Base-by-base conservation (phyloP, 1,140 invertebrate genomes). In the Chironomus striatipennis region DNA sequence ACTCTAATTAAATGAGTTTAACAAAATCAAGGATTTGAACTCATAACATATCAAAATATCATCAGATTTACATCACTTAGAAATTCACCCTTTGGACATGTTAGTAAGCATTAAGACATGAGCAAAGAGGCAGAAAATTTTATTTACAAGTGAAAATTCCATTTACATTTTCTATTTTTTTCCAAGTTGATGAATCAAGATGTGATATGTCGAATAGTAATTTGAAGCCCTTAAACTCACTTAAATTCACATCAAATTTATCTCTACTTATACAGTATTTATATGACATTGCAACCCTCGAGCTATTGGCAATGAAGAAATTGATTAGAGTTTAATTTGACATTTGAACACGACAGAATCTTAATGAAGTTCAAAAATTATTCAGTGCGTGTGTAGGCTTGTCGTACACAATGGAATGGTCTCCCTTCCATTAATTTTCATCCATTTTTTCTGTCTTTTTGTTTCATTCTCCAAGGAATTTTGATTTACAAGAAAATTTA, bases 281-380 rank as follows among this genome's bases (percentile, higher is more conserved):
- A 10, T 57, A n/a, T 57, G 47, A 57, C 47, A 57, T 57, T 57
- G 47, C 47, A 57, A 34, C 47, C 47, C 47, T 57, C 8, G 12
- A 57, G 47, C 65, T 20, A 70, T 70, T 70, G 65, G 65, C 65
- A 70, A 20, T 70, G 65, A 57, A 70, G 65, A 70, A 34, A 70
- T 70, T 70, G 65, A 70, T 70, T 70, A 70, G 65, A 70, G 17
- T 70, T 70, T 70, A 70, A 70, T 70, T 70, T 70, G 65, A 70
- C 65, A 70, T 70, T 21, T 70, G 65, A 70, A 70, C 65, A 21
- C 17, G 65, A 70, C 65, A 70, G 20, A 21, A 70, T 70, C 65
- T 70, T 70, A 70, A 70, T 70, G 65, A 70, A 70, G 65, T 20
- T 70, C 65, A 70, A 70, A 70, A 70, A 18, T n/a, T 21, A 34